phyloP scores from a whole-genome alignment of 2,797 vertebrate species.

The Lutra lutra region DNA sequence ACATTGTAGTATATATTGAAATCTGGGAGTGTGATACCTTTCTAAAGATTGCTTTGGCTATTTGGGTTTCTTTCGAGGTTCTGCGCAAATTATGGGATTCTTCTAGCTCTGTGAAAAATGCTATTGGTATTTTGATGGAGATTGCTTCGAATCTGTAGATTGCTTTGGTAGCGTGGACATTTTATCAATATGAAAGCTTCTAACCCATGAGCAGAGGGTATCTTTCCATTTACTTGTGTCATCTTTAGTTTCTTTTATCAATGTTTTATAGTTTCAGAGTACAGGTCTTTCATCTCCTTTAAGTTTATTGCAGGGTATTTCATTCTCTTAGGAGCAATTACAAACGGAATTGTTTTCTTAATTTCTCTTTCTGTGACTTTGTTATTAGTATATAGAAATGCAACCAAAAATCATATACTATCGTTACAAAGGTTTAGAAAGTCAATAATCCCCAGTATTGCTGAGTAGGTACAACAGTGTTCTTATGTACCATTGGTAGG shows the following conservation, averaged over 20 bases:
- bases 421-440: neutral
- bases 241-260: neutral
- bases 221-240: neutral
- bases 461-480: neutral
- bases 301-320: neutral
- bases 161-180: neutral
- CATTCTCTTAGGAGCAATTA: neutral
- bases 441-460: too few relatives aligned
- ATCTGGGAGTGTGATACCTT: neutral
- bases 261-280: neutral
- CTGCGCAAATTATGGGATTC: neutral
- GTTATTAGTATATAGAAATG: neutral
- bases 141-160: neutral
- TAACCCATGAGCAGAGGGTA: neutral
- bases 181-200: neutral
- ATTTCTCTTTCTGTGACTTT: neutral
- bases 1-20: neutral
- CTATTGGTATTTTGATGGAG: neutral
- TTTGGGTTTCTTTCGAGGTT: neutral
- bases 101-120: neutral
- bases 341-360: neutral
- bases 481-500: neutral
- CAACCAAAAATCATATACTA: neutral
- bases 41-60: neutral
- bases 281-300: neutral